Percentiles rank a stretch among this genome's conserved stretches.
Evolutionary conservation across 2,113 vertebrate species (phyloP).

Genomic region (Natator depressus): DNA sequence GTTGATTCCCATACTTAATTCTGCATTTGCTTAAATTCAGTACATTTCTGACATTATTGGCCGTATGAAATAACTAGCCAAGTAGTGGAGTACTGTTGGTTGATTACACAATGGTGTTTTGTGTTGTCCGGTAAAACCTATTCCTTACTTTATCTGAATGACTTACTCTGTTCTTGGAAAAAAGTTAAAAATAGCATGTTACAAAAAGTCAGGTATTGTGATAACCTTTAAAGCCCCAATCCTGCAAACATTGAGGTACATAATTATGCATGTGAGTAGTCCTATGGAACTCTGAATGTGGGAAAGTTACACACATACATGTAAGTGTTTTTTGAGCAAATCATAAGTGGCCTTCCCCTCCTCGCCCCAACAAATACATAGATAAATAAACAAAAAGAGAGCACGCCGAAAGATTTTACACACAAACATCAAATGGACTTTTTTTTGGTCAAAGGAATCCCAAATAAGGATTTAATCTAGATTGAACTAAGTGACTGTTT

Average conservation of each 20-base stretch:
- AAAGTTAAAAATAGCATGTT: neutral
- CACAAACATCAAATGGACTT: neutral
- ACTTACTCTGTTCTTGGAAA: neutral
- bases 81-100: neutral
- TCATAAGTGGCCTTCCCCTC: neutral
- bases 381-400: neutral
- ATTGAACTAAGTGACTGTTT: constrained; percentile 34
- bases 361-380: neutral
- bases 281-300: neutral
- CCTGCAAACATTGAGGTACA: neutral
- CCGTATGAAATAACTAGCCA: neutral
- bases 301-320: neutral
- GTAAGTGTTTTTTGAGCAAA: neutral
- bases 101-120: neutral
- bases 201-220: neutral
- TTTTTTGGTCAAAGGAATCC: neutral
- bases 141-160: neutral
- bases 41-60: neutral
- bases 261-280: neutral
- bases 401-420: neutral
- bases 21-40: constrained; percentile 10
- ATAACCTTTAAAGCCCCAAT: neutral
- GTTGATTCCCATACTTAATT: constrained; percentile 33
- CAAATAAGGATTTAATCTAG: constrained; percentile 48
- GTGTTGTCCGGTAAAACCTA: neutral